A percentile compares a stretch with the other conserved stretches of the same genome.
phyloP scores from a whole-genome alignment of 2,888 invertebrate species.

The Cactoblastis cactorum region DNA sequence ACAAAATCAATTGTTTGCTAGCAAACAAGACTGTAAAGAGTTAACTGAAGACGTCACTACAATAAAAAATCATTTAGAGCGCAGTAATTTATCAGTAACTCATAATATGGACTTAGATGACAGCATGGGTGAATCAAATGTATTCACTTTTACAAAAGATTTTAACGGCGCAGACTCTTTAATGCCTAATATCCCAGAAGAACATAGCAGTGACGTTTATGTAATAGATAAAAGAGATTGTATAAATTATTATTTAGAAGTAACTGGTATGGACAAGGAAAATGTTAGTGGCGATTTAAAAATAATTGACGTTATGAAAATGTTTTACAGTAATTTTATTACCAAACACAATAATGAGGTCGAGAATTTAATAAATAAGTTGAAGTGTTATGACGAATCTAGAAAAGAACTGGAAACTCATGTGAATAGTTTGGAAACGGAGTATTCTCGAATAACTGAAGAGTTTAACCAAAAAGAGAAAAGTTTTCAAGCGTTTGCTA shows the following conservation, averaged over 20 bases:
- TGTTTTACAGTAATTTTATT: constrained; percentile 48
- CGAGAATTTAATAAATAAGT: constrained; percentile 57
- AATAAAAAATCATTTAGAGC: constrained; percentile 65
- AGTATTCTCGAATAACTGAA: constrained; percentile 35
- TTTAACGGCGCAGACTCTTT: constrained; percentile 25
- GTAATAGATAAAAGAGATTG: constrained; percentile 55
- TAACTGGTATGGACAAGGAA: constrained; percentile 42
- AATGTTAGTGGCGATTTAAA: constrained; percentile 38
- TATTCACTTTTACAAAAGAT: constrained; percentile 36
- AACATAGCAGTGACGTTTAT: constrained; percentile 40
- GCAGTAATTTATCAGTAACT: constrained; percentile 46
- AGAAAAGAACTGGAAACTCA: constrained; percentile 38
- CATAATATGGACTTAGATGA: constrained; percentile 57
- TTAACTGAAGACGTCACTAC: constrained; percentile 64
- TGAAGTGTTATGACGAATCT: constrained; percentile 50
- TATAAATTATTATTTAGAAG: constrained; percentile 51
- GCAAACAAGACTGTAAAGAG: constrained; percentile 63
- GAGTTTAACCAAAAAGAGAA: constrained; percentile 41
- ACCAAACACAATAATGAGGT: constrained; percentile 54
- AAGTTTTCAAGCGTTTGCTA: constrained; percentile 31
- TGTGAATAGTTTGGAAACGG: constrained; percentile 31
- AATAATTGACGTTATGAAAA: constrained; percentile 62
- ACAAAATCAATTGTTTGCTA: constrained; percentile 61
- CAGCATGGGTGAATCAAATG: constrained; percentile 45
- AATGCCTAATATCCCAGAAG: constrained; percentile 45